A percentile compares a stretch with the other conserved stretches of the same genome.
Conservation (phyloP, 2,888 invertebrate genomes). For the Tanypteryx hageni region DNA sequence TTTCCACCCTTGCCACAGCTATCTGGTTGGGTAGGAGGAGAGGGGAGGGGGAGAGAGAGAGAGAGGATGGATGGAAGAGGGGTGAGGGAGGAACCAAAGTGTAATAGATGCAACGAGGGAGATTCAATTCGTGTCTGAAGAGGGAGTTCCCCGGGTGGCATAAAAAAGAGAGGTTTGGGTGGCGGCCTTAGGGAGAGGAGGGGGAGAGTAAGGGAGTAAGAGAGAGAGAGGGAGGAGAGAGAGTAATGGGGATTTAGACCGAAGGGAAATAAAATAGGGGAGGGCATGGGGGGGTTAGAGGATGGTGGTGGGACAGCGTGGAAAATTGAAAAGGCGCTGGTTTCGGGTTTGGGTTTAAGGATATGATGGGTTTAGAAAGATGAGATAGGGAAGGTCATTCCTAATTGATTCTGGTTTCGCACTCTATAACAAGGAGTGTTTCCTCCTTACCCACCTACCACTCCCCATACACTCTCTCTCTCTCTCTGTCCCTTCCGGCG, state of each 20-base stretch:
- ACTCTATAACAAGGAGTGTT: slow-evolving; percentile 42
- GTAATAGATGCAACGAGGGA: slow-evolving; percentile 17
- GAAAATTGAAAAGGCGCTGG: slow-evolving; percentile 47
- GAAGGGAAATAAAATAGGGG: not conserved
- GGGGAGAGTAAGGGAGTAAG: not conserved
- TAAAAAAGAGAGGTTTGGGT: not conserved
- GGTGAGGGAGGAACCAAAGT: not conserved
- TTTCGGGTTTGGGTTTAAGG: slow-evolving; percentile 44
- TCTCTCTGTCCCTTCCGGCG: not conserved
- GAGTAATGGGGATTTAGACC: slow-evolving; percentile 32
- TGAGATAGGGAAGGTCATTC: slow-evolving; percentile 60
- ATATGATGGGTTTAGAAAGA: slow-evolving; percentile 57
- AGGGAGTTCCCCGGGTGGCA: slow-evolving; percentile 46
- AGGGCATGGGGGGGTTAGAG: not conserved
- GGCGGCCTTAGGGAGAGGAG: not conserved
- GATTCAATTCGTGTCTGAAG: slow-evolving; percentile 59
- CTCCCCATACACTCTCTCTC: not conserved
- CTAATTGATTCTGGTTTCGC: slow-evolving; percentile 63
- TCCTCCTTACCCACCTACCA: not conserved
- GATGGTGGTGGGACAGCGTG: not conserved
- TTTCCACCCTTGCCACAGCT: not conserved
- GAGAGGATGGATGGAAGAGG: not conserved
- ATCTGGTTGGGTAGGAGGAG: not conserved
- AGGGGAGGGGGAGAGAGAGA: not conserved
- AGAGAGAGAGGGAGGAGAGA: not conserved